phyloP scores from a whole-genome alignment of 2,797 vertebrate genomes.

The Kryptopterus vitreolus region DNA sequence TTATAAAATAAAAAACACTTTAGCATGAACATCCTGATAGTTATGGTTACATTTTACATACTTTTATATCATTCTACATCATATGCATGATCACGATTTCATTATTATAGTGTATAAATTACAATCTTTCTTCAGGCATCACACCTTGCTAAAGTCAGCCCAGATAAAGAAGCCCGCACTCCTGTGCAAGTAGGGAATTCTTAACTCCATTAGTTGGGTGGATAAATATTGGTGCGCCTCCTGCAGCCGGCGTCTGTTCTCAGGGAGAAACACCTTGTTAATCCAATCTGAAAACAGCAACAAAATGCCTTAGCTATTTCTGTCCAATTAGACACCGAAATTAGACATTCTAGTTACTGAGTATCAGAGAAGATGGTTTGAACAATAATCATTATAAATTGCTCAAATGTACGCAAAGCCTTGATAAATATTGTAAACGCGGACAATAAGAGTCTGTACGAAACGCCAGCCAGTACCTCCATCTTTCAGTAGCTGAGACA shows the following conservation, averaged over 20 bases:
- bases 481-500: conserved; percentile 86
- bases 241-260: conserved; percentile 83
- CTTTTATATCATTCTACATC: neutral
- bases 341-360: neutral
- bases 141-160: conserved; percentile 92
- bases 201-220: conserved; percentile 78
- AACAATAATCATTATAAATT: neutral
- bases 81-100: neutral
- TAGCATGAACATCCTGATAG: neutral
- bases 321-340: neutral
- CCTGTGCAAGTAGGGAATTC: conserved; percentile 82
- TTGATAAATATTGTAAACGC: neutral
- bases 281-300: conserved; percentile 84
- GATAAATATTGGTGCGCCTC: conserved; percentile 82
- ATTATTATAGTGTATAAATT: no score
- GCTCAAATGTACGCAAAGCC: neutral
- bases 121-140: neutral
- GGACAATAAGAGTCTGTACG: neutral
- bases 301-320: neutral
- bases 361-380: neutral
- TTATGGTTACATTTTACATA: neutral
- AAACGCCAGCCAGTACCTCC: conserved; percentile 70
- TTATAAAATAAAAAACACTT: neutral
- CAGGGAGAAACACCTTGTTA: conserved; percentile 80
- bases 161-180: conserved; percentile 87